Base-by-base conservation (phyloP, 2,888 invertebrate species). In the Tetragonisca angustula region DNA sequence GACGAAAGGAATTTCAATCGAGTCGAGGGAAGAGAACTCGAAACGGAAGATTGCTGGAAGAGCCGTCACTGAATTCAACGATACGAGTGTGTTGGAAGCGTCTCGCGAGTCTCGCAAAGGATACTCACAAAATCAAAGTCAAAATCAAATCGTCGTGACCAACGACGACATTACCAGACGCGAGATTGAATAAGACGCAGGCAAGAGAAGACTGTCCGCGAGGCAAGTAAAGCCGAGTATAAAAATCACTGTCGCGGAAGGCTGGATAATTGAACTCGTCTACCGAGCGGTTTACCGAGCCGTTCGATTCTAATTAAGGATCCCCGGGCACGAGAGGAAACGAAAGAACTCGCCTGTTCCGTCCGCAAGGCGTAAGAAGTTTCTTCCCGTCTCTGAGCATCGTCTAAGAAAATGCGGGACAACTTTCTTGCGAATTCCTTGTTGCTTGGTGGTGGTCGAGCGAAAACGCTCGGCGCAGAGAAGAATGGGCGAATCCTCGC, bases 221-320 rank as follows among this genome's bases (percentile, higher is more conserved):
- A 76, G 73, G 62, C 54, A 2, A 43, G 17, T 49, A 59, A 17
- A 61, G 43, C 61, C 62, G 72, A 79, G 76, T 54, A n/a, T n/a
- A 50, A 62, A 50, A 85, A 76, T 70, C 82, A 75, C 21, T 59
- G 79, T 59, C 68, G 67, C 67, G 70, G 78, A 87, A 88, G 62
- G 64, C 43, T 6, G 79, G 65, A 76, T 74, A 86, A 88, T 88
- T 83, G 69, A 85, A 83, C 71, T 72, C 62, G 32, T 69, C 74
- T 13, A 6, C 54, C 43, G 43, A 43, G 49, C 76, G 70, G 67
- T 69, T 79, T 80, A 65, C 76, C 69, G 76, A 62, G 72, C 70
- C 77, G 77, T 71, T 78, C 83, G 81, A 72, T 72, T 54, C 69
- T 81, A 81, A 86, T 87, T 86, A 86, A 71, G 65, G 52, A 27